phyloP scores from a whole-genome alignment of 2,888 invertebrate species.

The Pachymerium ferrugineum region DNA sequence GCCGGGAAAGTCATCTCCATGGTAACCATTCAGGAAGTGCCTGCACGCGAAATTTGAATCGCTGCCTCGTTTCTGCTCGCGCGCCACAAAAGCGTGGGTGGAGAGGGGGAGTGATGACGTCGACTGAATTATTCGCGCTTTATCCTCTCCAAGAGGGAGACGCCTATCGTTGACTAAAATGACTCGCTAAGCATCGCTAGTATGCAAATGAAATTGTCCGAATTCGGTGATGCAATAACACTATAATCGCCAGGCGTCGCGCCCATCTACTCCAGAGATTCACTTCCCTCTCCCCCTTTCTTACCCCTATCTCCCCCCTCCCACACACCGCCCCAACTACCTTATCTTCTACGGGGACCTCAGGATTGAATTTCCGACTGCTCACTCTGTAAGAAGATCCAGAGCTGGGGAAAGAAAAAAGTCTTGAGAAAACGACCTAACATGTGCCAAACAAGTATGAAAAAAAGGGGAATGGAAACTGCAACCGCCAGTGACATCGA shows the following conservation, averaged over 20 bases:
- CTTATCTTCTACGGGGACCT: background rate
- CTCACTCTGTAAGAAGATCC: conserved; percentile 14
- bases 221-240: conserved; percentile 15
- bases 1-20: conserved; percentile 17
- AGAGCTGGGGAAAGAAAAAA: background rate
- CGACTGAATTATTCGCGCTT: conserved; percentile 14
- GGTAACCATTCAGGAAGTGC: conserved; percentile 17
- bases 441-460: conserved; percentile 12
- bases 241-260: conserved; percentile 10
- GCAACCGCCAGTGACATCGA: background rate
- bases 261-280: background rate
- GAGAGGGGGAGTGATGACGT: background rate
- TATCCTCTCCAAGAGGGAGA: background rate
- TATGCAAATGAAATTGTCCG: conserved; percentile 19
- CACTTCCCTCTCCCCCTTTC: background rate
- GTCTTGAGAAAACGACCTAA: background rate
- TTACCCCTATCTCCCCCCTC: too few species aligned
- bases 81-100: conserved; percentile 6
- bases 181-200: conserved; percentile 17
- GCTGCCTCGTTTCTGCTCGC: conserved; percentile 12
- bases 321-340: too few species aligned
- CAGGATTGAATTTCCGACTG: conserved; percentile 17
- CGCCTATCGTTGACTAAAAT: conserved; percentile 5
- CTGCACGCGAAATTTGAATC: conserved; percentile 17
- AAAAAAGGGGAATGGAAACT: conserved; percentile 19